Evolutionary conservation across 2,888 invertebrate genomes (phyloP).

Genomic region (Drosophila aldrichi): DNA sequence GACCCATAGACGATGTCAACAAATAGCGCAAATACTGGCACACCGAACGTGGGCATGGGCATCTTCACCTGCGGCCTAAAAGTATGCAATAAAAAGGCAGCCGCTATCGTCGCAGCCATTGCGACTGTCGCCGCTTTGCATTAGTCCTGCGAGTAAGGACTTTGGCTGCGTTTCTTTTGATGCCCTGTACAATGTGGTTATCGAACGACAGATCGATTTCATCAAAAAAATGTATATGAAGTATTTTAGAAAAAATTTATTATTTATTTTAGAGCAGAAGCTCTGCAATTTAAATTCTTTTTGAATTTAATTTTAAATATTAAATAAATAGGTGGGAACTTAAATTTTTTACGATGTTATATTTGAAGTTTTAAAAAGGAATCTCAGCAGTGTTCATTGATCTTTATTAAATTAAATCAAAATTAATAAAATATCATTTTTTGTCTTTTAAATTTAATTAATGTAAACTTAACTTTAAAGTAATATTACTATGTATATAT

Average conservation of each 20-base stretch:
- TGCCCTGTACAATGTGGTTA: neutral
- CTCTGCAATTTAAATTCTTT: no score
- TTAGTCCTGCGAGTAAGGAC: constrained; percentile 43
- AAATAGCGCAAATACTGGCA: constrained; percentile 56
- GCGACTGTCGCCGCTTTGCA: constrained; percentile 59
- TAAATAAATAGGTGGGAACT: no score
- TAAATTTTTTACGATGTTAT: no score
- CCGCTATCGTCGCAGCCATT: constrained; percentile 34
- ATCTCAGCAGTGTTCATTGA: no score
- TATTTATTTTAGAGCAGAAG: no score
- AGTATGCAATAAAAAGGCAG: constrained; percentile 66
- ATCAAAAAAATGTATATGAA: neutral
- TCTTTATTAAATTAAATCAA: no score
- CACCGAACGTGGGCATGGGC: constrained; percentile 9
- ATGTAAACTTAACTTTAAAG: no score
- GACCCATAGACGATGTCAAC: constrained; percentile 57
- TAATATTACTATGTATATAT: no score
- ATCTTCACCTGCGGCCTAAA: constrained; percentile 57
- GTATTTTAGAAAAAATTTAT: neutral
- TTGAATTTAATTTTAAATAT: no score
- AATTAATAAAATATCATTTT: neutral
- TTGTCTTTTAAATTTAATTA: no score
- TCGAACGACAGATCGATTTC: neutral
- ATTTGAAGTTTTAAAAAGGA: no score
- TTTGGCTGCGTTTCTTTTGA: constrained; percentile 43